These are phyloP conservation scores for cat (Felis catus) DNA, from an alignment of 2,113 vertebrate genomes.

Conservation along the genomic window DNA sequence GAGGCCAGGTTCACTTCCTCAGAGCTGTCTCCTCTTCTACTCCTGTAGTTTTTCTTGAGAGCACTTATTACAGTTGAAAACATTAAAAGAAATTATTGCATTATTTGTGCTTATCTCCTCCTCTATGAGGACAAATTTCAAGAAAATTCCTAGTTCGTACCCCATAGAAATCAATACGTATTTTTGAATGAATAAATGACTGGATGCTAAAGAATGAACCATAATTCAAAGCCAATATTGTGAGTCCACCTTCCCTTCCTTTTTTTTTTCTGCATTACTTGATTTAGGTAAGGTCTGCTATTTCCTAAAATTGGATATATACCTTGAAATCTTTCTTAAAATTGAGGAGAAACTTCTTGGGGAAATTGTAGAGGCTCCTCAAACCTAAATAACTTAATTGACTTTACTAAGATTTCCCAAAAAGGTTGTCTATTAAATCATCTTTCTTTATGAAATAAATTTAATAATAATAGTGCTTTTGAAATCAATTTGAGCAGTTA, in stretches of 20 bases:
- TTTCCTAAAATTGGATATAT: background rate
- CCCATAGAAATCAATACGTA: background rate
- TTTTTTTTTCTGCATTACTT: background rate
- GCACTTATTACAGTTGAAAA: background rate
- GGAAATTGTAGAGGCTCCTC: background rate
- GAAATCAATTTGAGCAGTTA: background rate
- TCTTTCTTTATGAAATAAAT: conserved; percentile 28
- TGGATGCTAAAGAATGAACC: background rate
- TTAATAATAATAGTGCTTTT: background rate
- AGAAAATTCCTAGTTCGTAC: background rate
- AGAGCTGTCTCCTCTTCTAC: background rate
- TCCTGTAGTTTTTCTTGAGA: background rate
- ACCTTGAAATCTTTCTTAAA: background rate
- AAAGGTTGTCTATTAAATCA: conserved; percentile 25
- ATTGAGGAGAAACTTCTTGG: background rate
- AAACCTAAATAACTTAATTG: background rate
- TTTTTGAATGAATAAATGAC: background rate
- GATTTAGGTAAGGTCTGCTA: background rate
- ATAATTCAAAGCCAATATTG: background rate
- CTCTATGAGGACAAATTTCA: background rate
- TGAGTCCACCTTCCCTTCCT: background rate
- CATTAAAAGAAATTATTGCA: background rate
- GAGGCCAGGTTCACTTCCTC: background rate
- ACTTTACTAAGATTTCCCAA: background rate
- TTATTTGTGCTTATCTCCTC: background rate